Evolutionary conservation across 2,888 invertebrate genomes (phyloP), one percentile per base, ranked within the genome.

Genomic region (Ennomos fuscantarius): DNA sequence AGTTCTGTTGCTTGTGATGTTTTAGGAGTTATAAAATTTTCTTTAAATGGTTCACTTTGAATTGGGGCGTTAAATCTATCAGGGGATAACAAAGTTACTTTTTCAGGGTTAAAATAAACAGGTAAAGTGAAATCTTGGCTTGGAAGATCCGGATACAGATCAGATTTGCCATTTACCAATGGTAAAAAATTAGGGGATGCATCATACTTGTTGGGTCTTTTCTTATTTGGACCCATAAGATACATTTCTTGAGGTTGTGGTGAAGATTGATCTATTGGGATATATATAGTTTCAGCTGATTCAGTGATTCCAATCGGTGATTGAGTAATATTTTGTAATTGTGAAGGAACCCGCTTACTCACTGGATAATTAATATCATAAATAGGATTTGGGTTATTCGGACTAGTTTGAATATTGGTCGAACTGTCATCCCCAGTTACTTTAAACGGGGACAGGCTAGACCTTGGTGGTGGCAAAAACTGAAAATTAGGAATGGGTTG

Each of bases 341-440:
- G 10, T 37, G 3, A 31, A 13, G 32, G 8, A 12, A 10, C 13
- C 1, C 13, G 52, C n/a, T 52, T 34, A n/a, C 2, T 9, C 24
- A 24, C 24, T 0, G 32, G 34, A 10, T 1, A 24, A 31, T 41
- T 15, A 10, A n/a, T 24, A n/a, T 41, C 24, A 8, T 10, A 24
- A 8, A 41, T 3, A n/a, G 41, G 13, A 6, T 40, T 11, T 41
- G 40, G 41, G 9, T 11, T 11, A 10, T 41, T 12, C 35, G 11
- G n/a, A 11, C 8, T 33, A 46, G 35, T 15, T 39, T 12, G 9
- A 37, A 41, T 11, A 13, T 46, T 35, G 35, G 34, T 13, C 11
- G 34, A 45, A 33, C 33, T 24, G 6, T 24, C 34, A 34, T 52
- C 52, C 1, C 34, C 52, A n/a, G 36, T 15, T 13, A 32, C n/a